These are phyloP conservation scores for Mycetomoellerius zeteki DNA, from an alignment of 1,140 invertebrate genomes.

Conservation along the genomic window DNA sequence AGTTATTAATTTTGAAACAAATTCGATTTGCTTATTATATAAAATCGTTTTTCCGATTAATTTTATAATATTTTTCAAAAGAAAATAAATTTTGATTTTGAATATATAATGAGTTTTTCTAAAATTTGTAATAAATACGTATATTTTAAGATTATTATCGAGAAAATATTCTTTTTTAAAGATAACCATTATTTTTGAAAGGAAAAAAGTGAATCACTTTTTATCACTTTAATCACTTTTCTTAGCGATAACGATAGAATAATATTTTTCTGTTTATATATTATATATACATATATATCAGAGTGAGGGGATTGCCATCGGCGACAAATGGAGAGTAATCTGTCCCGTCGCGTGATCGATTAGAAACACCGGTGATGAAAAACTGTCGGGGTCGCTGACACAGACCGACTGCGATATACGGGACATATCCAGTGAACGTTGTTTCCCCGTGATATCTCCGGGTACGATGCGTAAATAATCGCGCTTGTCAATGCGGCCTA, in stretches of 20 bases:
- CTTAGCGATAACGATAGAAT: background rate
- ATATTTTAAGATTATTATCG: too few relatives aligned
- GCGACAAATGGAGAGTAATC: constrained; percentile 14
- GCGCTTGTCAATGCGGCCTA: constrained; percentile 50
- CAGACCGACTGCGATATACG: background rate
- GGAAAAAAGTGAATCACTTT: too few relatives aligned
- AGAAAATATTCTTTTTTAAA: too few relatives aligned
- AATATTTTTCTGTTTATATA: background rate
- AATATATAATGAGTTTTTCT: too few relatives aligned
- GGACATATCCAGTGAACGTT: background rate
- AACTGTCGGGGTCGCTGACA: constrained; percentile 38
- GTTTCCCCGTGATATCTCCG: background rate
- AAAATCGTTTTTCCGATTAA: too few relatives aligned
- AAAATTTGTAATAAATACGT: too few relatives aligned
- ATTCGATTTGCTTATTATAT: too few relatives aligned
- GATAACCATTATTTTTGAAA: too few relatives aligned
- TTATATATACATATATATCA: background rate
- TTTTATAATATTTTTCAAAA: too few relatives aligned
- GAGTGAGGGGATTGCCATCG: background rate
- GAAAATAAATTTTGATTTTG: too few relatives aligned
- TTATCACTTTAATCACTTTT: too few relatives aligned
- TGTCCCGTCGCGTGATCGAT: constrained; percentile 17
- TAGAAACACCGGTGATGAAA: constrained; percentile 13
- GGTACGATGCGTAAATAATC: constrained; percentile 42
- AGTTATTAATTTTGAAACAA: too few relatives aligned